Conservation (phyloP, 2,113 vertebrate species). For the Phodopus roborovskii region DNA sequence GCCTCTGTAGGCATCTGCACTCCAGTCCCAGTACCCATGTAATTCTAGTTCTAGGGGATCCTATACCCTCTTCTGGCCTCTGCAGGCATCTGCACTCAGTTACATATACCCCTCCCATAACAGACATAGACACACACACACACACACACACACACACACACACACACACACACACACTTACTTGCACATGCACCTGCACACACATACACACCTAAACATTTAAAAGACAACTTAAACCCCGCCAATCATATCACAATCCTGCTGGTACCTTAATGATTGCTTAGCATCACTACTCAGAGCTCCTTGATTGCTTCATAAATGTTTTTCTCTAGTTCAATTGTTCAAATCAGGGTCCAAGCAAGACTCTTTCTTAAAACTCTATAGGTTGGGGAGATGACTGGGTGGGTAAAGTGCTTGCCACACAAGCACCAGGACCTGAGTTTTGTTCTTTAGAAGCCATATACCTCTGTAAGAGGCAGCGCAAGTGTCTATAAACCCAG, state of each 20-base stretch:
- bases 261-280: constrained; percentile 3
- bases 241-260: not conserved
- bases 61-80: not conserved
- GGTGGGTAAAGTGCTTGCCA: not conserved
- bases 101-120: accelerated
- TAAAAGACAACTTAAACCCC: not conserved
- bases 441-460: not conserved
- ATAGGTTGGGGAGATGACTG: not conserved
- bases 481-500: not conserved
- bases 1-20: not conserved
- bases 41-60: not conserved
- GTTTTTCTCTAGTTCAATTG: constrained; percentile 22
- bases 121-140: not conserved
- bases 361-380: constrained; percentile 57
- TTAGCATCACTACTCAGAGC: not conserved
- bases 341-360: constrained; percentile 13
- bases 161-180: not conserved
- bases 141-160: not conserved
- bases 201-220: not conserved
- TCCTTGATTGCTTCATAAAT: constrained; percentile 12
- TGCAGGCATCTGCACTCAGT: not conserved
- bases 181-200: too few relatives aligned
- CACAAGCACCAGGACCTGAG: not conserved
- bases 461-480: too few relatives aligned
- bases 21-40: too few relatives aligned